Percentiles rank a stretch among this genome's conserved stretches.
phyloP scores from a whole-genome alignment of 2,888 invertebrate species.

The Danaus chrysippus region DNA sequence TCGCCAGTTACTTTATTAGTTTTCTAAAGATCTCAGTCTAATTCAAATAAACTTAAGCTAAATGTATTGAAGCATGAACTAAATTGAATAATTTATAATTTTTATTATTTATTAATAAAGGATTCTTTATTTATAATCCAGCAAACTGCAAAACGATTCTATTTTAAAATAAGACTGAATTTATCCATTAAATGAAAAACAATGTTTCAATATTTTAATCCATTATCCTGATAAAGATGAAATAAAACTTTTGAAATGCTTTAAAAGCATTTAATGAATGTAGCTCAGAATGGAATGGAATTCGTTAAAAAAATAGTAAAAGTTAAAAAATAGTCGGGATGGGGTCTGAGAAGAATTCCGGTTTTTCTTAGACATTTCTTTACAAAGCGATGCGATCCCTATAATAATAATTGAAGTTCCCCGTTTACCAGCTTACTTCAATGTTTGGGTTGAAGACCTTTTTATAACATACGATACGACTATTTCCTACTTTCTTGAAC shows the following conservation, averaged over 20 bases:
- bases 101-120: no score
- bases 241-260: neutral
- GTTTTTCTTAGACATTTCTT: slow-evolving; percentile 8
- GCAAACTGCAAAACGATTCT: no score
- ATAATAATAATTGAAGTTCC: slow-evolving; percentile 15
- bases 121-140: no score
- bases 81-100: no score
- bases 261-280: slow-evolving; percentile 21
- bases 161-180: no score
- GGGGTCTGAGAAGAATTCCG: no score
- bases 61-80: no score
- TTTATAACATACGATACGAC: no score
- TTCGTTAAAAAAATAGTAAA: slow-evolving; percentile 12
- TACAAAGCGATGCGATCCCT: slow-evolving; percentile 6
- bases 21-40: no score
- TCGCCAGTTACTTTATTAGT: no score
- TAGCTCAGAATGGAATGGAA: slow-evolving; percentile 19
- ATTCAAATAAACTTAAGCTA: no score
- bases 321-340: slow-evolving; percentile 9
- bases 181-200: neutral
- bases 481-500: no score
- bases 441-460: neutral
- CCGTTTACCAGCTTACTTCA: neutral
- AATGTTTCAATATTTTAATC: slow-evolving; percentile 3
- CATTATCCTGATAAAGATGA: neutral